phyloP scores from a whole-genome alignment of 2,888 invertebrate genomes.

The Apodemia mormo region DNA sequence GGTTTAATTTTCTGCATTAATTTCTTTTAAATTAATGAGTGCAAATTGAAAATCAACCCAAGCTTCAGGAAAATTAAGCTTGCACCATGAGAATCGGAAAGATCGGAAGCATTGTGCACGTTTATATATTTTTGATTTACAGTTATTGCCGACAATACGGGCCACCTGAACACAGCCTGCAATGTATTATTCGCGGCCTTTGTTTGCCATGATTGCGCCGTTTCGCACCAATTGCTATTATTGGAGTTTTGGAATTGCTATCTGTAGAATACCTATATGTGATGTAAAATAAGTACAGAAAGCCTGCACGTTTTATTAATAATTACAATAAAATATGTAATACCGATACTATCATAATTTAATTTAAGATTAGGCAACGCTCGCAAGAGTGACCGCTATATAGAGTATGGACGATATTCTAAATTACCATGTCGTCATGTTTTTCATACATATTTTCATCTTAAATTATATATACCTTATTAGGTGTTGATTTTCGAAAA shows the following conservation, averaged over 20 bases:
- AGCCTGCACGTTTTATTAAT: neutral
- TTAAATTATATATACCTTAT: too few species aligned
- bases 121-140: slow-evolving; percentile 36
- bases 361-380: too few species aligned
- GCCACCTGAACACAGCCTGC: slow-evolving; percentile 35
- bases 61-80: slow-evolving; percentile 12
- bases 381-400: too few species aligned
- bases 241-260: slow-evolving; percentile 19
- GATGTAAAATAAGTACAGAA: neutral
- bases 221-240: slow-evolving; percentile 20
- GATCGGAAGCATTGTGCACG: slow-evolving; percentile 28
- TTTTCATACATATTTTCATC: too few species aligned
- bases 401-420: too few species aligned
- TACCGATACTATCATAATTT: neutral
- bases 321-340: neutral
- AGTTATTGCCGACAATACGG: slow-evolving; percentile 32
- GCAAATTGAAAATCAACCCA: slow-evolving; percentile 12
- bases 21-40: neutral
- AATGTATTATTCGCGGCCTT: slow-evolving; percentile 35
- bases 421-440: too few species aligned
- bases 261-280: neutral
- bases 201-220: slow-evolving; percentile 29
- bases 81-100: slow-evolving; percentile 19
- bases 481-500: too few species aligned
- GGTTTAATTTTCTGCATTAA: neutral